Conservation (phyloP, 30 jellyfish, hydroid and myxozoan genomes). For the Sanderia malayensis region DNA sequence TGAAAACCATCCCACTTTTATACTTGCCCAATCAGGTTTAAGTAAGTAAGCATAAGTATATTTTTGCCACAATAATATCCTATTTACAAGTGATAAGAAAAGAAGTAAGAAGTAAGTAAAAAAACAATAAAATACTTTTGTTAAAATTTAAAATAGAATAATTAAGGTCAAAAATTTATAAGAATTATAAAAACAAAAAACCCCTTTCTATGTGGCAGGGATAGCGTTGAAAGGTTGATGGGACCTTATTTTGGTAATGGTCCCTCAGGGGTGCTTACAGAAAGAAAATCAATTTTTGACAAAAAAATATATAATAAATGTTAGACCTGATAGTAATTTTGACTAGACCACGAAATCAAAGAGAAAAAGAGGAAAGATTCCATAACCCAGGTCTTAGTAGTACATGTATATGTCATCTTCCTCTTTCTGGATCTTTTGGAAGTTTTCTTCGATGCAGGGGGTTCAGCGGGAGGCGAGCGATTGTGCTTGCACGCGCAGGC, state of each 20-base stretch:
- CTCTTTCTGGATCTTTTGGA: slow-evolving; percentile 1
- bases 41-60: too few species aligned
- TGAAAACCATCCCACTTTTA: too few species aligned
- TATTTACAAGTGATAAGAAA: background rate
- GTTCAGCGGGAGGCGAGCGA: too few species aligned
- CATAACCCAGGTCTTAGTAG: background rate
- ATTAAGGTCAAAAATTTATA: background rate
- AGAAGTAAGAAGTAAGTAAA: too few species aligned
- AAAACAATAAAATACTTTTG: background rate
- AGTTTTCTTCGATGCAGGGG: background rate
- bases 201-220: background rate
- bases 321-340: background rate
- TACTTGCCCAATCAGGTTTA: background rate
- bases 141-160: too few species aligned
- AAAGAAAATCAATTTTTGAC: background rate
- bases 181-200: too few species aligned
- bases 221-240: background rate
- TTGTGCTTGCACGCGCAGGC: too few species aligned
- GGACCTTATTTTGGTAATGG: background rate
- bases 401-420: background rate
- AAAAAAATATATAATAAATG: background rate
- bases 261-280: background rate
- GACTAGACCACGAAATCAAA: background rate
- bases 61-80: background rate
- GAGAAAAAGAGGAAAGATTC: background rate